Evolutionary conservation across 2,797 vertebrate genomes (phyloP).

Genomic region (Dromococcyx pavoninus): DNA sequence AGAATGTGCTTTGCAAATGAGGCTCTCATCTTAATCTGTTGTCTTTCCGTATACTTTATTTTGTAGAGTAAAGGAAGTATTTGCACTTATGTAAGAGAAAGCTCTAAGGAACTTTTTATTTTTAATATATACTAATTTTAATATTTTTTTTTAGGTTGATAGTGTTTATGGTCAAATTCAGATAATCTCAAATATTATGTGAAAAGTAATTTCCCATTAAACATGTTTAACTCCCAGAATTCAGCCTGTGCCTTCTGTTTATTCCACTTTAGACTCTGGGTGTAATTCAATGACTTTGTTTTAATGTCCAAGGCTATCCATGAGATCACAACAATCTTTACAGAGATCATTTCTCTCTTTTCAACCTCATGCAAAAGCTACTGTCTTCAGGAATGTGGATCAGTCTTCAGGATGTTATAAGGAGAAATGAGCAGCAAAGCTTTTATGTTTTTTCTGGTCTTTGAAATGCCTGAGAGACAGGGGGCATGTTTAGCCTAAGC

Average conservation of each 20-base stretch:
- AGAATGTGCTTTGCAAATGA: neutral
- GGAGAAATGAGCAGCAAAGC: neutral
- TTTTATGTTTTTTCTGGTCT: neutral
- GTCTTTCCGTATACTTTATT: neutral
- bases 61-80: neutral
- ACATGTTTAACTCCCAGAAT: neutral
- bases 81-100: neutral
- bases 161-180: neutral
- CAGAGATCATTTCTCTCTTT: neutral
- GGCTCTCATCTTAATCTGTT: neutral
- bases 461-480: neutral
- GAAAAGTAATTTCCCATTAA: neutral
- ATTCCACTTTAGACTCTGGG: neutral
- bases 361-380: neutral
- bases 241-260: neutral
- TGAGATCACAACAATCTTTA: neutral
- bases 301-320: neutral
- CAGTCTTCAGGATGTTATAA: neutral
- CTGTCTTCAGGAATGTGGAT: neutral
- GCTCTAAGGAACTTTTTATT: too few species aligned
- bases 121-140: neutral
- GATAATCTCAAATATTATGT: neutral
- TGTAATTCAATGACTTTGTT: neutral
- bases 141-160: neutral
- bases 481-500: neutral